These are phyloP conservation scores for Poecilia gillii DNA, from an alignment of 2,797 vertebrate species.

Conservation along the genomic window DNA sequence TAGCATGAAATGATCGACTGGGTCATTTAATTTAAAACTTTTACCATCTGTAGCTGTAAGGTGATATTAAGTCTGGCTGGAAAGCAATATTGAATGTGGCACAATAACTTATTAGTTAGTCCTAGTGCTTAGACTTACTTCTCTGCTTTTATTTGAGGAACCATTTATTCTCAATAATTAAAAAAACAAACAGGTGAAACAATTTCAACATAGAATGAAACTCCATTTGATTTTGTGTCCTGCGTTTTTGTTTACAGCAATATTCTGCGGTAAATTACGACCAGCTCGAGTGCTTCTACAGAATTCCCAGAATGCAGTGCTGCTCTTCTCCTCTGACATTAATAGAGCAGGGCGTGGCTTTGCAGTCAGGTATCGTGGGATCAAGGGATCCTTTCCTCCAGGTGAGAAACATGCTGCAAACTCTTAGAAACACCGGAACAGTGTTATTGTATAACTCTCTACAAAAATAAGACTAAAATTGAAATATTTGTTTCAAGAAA, in stretches of 20 bases:
- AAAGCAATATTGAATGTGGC: not conserved
- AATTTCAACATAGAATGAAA: not conserved
- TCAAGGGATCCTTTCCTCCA: constrained; percentile 65
- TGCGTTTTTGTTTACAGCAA: constrained; percentile 69
- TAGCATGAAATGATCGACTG: not conserved
- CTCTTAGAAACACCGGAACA: not conserved
- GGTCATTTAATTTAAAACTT: not conserved
- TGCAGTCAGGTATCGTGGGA: constrained; percentile 75
- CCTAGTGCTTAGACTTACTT: not conserved
- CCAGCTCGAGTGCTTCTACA: constrained; percentile 77
- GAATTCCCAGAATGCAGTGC: constrained; percentile 71
- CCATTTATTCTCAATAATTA: not conserved
- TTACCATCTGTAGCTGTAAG: not conserved
- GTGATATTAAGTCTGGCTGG: not conserved
- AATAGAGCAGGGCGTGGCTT: constrained; percentile 81
- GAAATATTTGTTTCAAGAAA: not conserved
- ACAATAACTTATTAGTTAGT: not conserved
- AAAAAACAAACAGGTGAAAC: not conserved
- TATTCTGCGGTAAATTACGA: constrained; percentile 79
- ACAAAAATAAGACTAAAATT: not conserved
- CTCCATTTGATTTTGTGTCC: too few relatives aligned
- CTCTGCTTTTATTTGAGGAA: not conserved
- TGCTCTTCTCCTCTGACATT: constrained; percentile 86
- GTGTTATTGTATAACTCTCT: not conserved
- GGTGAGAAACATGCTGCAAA: constrained; percentile 67